Conservation (phyloP, 2,797 vertebrate species). For the Enoplosus armatus region DNA sequence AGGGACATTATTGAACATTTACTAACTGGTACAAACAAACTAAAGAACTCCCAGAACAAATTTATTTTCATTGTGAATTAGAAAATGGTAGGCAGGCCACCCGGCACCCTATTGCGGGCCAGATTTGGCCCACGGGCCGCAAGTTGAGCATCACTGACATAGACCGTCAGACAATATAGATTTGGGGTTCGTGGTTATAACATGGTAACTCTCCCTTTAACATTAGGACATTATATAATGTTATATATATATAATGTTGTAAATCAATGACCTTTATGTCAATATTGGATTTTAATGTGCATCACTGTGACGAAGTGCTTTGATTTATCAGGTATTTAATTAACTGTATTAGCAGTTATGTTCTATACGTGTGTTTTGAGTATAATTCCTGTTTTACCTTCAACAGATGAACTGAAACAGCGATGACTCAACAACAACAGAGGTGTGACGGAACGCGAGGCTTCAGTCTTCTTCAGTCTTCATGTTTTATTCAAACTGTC, state of each 20-base stretch:
- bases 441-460: slow-evolving; percentile 12
- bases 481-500: not conserved
- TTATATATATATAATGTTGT: too few species aligned
- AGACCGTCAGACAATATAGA: too few species aligned
- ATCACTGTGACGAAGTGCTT: not conserved
- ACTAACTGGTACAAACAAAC: too few species aligned
- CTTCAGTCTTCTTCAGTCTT: slow-evolving; percentile 7
- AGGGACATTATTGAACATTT: too few species aligned
- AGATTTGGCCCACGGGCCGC: too few species aligned
- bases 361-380: too few species aligned
- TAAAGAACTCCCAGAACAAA: too few species aligned
- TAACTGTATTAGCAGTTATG: not conserved
- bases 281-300: not conserved
- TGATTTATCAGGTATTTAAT: not conserved
- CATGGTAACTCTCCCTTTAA: not conserved
- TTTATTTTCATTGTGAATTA: too few species aligned
- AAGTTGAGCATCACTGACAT: too few species aligned
- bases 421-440: not conserved
- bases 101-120: too few species aligned
- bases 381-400: not conserved
- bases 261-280: not conserved
- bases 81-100: too few species aligned
- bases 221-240: not conserved
- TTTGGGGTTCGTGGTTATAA: too few species aligned
- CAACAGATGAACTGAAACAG: not conserved